Evolutionary conservation across 2,888 invertebrate genomes (phyloP), one percentile per base, ranked within the genome.

Genomic region (Phania funesta): DNA sequence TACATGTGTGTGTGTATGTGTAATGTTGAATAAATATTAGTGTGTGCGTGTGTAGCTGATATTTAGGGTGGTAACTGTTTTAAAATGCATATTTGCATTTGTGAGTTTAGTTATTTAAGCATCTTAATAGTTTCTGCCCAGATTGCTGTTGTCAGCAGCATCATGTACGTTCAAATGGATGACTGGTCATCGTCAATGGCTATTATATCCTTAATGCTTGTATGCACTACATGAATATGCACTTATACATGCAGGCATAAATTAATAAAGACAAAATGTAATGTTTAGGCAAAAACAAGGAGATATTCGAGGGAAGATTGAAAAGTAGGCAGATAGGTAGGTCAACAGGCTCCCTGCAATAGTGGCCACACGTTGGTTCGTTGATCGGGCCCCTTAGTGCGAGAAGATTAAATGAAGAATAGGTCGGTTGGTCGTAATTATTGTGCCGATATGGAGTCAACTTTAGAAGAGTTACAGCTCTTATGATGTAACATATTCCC

Each of bases 171-270:
- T 24, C 44, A 50, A 73, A 60, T 38, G 60, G 50, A 35, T 41
- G 68, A 74, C 52, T 68, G 46, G 26, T 41, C 64, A 75, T 65
- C 18, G 58, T 70, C 58, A 64, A 70, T 71, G 44, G 32, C 35
- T 58, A 80, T 75, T 46, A 75, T 44, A 41, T 48, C 62, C 52
- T 52, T 62, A 48, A 67, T 16, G 32, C 29, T 13, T 2, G 32
- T 1, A 41, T 11, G 13, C 1, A 2, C 2, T 8, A 44, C 18
- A 22, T 5, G 20, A n/a, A 46, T 0, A 44, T 8, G 16, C 52
- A 35, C 32, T 16, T 70, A 5, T 11, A 41, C 24, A 67, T 13
- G 4, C 26, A 18, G 67, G 9, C 22, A 16, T 4, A 56, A 22
- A 2, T 18, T 7, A n/a, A 20, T 9, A 22, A 60, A 50, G 13